These are phyloP conservation scores for Thripadectes ignobilis DNA, from an alignment of 2,797 vertebrate species.

Conservation along the genomic window DNA sequence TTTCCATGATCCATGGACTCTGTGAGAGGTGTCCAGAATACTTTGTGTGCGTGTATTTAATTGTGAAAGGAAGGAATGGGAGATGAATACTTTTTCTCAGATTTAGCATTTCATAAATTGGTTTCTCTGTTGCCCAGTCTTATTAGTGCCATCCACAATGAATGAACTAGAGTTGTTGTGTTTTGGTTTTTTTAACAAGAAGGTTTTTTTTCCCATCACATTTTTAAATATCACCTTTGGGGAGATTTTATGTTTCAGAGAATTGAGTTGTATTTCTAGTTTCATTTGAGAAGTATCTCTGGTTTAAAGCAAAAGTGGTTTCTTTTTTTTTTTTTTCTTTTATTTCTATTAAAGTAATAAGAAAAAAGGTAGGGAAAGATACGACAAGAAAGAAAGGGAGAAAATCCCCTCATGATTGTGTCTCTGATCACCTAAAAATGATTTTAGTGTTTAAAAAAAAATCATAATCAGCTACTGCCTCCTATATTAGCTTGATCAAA, in stretches of 20 bases:
- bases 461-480: accelerated
- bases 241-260: background rate
- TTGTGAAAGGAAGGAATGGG: background rate
- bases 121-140: background rate
- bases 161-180: background rate
- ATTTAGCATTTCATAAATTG: background rate
- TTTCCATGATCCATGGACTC: background rate
- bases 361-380: too few species aligned
- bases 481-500: background rate
- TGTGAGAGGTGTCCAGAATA: background rate
- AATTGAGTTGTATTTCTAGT: background rate
- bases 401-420: background rate
- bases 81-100: background rate
- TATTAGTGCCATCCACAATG: background rate
- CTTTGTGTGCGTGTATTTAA: background rate
- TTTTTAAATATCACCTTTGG: background rate
- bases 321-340: background rate
- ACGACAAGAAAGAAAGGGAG: background rate
- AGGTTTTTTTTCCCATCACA: accelerated
- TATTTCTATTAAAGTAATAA: background rate
- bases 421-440: background rate
- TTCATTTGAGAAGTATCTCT: background rate
- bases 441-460: background rate
- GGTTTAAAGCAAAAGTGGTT: background rate
- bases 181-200: background rate